Evolutionary conservation across 2,797 vertebrate species (phyloP).

Genomic region (Monodelphis domestica): DNA sequence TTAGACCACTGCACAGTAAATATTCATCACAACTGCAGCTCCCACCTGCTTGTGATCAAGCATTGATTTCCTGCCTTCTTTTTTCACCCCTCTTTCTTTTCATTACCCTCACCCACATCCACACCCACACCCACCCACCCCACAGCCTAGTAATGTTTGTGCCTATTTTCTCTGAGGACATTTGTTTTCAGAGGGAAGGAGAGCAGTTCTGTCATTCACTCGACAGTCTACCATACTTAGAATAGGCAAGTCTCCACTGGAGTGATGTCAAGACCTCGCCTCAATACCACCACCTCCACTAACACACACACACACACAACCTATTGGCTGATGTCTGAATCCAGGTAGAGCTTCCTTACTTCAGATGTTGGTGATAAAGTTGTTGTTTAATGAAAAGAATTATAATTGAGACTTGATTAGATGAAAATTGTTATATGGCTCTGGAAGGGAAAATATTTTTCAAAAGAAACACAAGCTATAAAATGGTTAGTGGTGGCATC

Average conservation of each 20-base stretch:
- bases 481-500: background rate
- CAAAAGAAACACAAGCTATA: background rate
- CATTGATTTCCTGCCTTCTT: constrained; percentile 73
- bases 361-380: background rate
- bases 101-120: constrained; percentile 52
- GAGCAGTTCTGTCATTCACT: background rate
- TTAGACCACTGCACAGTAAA: constrained; percentile 75
- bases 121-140: background rate
- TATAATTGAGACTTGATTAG: background rate
- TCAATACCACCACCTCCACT: background rate
- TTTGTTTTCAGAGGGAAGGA: constrained; percentile 32
- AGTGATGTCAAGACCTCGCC: background rate
- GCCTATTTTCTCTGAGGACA: constrained; percentile 4
- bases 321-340: background rate
- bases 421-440: background rate
- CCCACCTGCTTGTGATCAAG: constrained; percentile 75
- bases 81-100: constrained; percentile 60
- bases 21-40: constrained; percentile 80
- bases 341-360: background rate
- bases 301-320: background rate
- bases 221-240: background rate
- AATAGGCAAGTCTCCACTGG: background rate
- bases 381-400: background rate
- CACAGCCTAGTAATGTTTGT: background rate
- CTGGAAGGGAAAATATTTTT: background rate